Conservation (phyloP, 2,113 vertebrate genomes). For the Seriola aureovittata region DNA sequence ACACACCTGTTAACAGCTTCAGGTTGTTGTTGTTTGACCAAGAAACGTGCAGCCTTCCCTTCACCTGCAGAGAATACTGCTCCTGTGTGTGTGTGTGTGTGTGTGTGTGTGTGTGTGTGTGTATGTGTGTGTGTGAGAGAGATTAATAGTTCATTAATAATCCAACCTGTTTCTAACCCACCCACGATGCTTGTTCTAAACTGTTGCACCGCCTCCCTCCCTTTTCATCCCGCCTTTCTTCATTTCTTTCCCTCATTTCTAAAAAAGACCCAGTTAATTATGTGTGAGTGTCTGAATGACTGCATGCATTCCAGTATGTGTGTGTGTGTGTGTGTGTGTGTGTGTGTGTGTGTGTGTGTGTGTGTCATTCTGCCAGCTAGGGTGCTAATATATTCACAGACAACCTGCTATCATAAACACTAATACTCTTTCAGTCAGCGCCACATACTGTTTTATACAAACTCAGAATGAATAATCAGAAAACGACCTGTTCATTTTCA, state of each 20-base stretch:
- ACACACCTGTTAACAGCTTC: conserved; percentile 6
- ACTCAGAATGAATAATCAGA: conserved; percentile 21
- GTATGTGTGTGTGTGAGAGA: background rate
- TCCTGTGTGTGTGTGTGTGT: conserved; percentile 18
- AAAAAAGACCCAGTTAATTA: background rate
- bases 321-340: conserved; percentile 33
- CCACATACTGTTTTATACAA: conserved; percentile 36
- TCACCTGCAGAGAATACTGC: conserved; percentile 9
- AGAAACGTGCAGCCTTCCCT: background rate
- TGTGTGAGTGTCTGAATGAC: conserved; percentile 15
- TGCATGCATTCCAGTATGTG: conserved; percentile 17
- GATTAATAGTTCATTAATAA: conserved; percentile 43
- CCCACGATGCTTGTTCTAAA: background rate
- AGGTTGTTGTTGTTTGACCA: conserved; percentile 5
- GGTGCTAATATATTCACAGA: conserved; percentile 50
- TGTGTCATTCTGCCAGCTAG: background rate
- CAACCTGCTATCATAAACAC: conserved; percentile 41
- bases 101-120: conserved; percentile 25
- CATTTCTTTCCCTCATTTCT: background rate
- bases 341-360: conserved; percentile 13
- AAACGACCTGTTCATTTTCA: conserved; percentile 3
- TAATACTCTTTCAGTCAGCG: conserved; percentile 12
- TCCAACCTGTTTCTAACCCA: conserved; percentile 11
- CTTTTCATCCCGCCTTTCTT: background rate
- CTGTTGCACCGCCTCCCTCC: background rate